These are phyloP conservation scores for Coendou prehensilis DNA, from an alignment of 2,797 vertebrate genomes.

Conservation along the genomic window DNA sequence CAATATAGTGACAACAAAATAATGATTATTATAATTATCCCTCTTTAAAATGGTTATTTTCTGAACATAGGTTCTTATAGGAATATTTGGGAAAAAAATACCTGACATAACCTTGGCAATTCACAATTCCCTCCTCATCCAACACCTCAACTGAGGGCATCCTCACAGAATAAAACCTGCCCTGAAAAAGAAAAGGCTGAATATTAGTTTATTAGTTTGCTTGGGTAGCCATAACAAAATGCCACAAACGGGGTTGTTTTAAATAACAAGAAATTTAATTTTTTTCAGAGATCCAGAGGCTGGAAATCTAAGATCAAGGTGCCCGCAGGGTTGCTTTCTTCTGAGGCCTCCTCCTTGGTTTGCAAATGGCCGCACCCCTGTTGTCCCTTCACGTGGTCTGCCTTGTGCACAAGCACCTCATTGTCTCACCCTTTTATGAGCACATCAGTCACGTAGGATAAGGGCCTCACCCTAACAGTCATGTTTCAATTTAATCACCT, in stretches of 20 bases:
- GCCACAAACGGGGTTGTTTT: not conserved
- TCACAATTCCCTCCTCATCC: not conserved
- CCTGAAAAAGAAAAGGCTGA: not conserved
- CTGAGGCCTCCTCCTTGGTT: not conserved
- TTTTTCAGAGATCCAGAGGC: not conserved
- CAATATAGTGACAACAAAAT: not conserved
- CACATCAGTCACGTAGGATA: not conserved
- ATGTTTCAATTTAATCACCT: not conserved
- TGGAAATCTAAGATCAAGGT: not conserved
- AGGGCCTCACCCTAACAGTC: not conserved
- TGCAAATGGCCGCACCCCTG: not conserved
- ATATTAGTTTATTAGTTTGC: not conserved
- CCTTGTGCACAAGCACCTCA: not conserved
- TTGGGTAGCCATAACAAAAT: not conserved
- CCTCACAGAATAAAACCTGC: not conserved
- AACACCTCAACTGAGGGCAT: not conserved
- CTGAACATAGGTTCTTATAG: not conserved
- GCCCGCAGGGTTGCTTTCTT: too few species aligned
- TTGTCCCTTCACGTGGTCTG: rapidly evolving
- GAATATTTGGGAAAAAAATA: not conserved
- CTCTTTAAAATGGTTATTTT: not conserved
- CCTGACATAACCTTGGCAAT: not conserved
- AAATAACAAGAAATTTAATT: not conserved
- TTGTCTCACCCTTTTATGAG: not conserved
- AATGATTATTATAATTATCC: not conserved